phyloP scores from a whole-genome alignment of 2,888 invertebrate species.

The Agrotis clavis region DNA sequence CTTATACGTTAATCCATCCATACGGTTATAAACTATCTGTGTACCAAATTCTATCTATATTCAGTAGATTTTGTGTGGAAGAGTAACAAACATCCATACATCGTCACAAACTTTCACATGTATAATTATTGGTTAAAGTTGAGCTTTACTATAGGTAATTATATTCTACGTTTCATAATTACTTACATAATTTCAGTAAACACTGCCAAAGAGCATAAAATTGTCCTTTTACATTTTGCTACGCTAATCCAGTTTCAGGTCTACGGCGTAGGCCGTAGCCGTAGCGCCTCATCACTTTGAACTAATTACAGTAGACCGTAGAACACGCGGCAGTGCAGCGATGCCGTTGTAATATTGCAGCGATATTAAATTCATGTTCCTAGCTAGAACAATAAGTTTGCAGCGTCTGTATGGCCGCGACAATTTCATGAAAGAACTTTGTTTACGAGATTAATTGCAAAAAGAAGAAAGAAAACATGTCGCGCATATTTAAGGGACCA shows the following conservation, averaged over 20 bases:
- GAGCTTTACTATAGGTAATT: no score
- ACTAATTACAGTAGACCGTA: conserved; percentile 38
- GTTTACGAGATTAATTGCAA: conserved; percentile 41
- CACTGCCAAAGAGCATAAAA: neutral
- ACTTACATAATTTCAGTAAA: no score
- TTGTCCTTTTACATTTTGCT: conserved; percentile 10
- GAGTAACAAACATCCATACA: no score
- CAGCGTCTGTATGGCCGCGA: conserved; percentile 38
- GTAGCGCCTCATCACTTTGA: conserved; percentile 34
- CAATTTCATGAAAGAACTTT: conserved; percentile 48
- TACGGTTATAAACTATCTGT: no score
- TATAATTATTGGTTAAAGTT: no score
- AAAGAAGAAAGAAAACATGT: conserved; percentile 8
- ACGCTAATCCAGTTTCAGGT: conserved; percentile 21
- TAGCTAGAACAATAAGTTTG: conserved; percentile 50
- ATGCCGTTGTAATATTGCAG: conserved; percentile 38
- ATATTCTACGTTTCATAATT: no score
- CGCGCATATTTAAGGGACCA: neutral
- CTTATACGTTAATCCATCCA: no score
- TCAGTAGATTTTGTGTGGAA: no score
- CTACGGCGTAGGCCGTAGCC: conserved; percentile 45
- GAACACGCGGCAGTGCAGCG: conserved; percentile 25
- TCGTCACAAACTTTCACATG: no score
- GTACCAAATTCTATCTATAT: no score
- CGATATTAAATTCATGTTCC: conserved; percentile 57